Percentiles rank a stretch among this genome's conserved stretches.
Conservation (phyloP, 2,888 invertebrate species). For the Eledone cirrhosa region DNA sequence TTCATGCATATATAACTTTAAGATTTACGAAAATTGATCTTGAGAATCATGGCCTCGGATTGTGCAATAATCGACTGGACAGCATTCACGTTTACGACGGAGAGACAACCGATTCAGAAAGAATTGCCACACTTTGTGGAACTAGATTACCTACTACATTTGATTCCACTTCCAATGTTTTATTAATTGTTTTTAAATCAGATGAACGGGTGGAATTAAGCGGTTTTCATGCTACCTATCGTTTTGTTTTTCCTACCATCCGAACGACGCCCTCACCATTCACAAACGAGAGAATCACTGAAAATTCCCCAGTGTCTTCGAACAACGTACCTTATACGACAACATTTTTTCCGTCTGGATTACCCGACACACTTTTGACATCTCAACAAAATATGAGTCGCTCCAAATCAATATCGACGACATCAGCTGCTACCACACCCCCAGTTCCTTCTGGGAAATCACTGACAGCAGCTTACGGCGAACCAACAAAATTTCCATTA, state of each 20-base stretch:
- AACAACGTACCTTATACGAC: not conserved
- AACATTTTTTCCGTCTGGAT: not conserved
- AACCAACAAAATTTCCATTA: slow-evolving; percentile 30
- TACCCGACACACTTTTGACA: slow-evolving; percentile 14
- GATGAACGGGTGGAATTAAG: slow-evolving; percentile 55
- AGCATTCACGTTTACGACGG: slow-evolving; percentile 49
- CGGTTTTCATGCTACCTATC: slow-evolving; percentile 60
- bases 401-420: slow-evolving; percentile 32
- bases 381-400: slow-evolving; percentile 20
- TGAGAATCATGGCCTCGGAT: slow-evolving; percentile 53
- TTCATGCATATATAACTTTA: slow-evolving; percentile 45
- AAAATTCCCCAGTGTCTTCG: not conserved
- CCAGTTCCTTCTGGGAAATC: slow-evolving; percentile 28
- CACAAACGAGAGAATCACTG: not conserved
- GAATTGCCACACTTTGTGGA: slow-evolving; percentile 46
- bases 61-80: slow-evolving; percentile 52
- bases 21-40: slow-evolving; percentile 55
- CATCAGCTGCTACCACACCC: slow-evolving; percentile 31
- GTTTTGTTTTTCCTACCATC: slow-evolving; percentile 40
- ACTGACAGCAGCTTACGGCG: slow-evolving; percentile 32
- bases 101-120: slow-evolving; percentile 33
- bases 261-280: slow-evolving; percentile 3
- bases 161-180: slow-evolving; percentile 44
- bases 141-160: slow-evolving; percentile 39
- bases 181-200: slow-evolving; percentile 53